Conservation (phyloP, 2,113 vertebrate genomes). For the Poicephalus gulielmi region DNA sequence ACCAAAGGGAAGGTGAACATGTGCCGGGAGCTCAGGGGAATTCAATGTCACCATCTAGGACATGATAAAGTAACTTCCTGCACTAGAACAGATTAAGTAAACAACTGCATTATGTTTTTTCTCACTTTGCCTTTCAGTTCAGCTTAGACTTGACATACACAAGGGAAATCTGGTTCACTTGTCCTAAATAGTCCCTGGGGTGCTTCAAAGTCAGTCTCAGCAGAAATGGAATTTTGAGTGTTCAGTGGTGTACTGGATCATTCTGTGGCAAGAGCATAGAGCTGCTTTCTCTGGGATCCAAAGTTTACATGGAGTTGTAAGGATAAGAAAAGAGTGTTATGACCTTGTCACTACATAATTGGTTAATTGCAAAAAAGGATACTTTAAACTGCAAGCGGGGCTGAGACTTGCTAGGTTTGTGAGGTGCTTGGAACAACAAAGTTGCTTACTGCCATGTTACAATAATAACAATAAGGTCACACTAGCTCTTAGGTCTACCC, state of each 20-base stretch:
- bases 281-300: neutral
- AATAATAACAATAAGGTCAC: neutral
- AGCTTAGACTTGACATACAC: neutral
- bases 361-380: neutral
- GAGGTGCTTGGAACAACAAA: neutral
- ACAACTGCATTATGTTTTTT: conserved; percentile 13
- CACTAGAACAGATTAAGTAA: neutral
- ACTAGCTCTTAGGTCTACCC: neutral
- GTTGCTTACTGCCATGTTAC: neutral
- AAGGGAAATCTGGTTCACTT: neutral
- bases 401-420: neutral
- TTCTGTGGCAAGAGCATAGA: neutral
- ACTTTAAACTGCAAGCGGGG: neutral
- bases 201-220: neutral
- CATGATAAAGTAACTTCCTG: neutral
- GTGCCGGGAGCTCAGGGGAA: neutral
- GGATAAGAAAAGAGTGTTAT: neutral
- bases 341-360: neutral
- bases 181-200: neutral
- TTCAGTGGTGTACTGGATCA: accelerated
- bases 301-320: neutral
- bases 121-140: conserved; percentile 11
- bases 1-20: neutral
- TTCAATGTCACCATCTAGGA: neutral
- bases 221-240: neutral